A percentile compares a stretch with the other conserved stretches of the same genome.
phyloP scores from a whole-genome alignment of 2,888 invertebrate genomes.

The Limnephilus rhombicus region DNA sequence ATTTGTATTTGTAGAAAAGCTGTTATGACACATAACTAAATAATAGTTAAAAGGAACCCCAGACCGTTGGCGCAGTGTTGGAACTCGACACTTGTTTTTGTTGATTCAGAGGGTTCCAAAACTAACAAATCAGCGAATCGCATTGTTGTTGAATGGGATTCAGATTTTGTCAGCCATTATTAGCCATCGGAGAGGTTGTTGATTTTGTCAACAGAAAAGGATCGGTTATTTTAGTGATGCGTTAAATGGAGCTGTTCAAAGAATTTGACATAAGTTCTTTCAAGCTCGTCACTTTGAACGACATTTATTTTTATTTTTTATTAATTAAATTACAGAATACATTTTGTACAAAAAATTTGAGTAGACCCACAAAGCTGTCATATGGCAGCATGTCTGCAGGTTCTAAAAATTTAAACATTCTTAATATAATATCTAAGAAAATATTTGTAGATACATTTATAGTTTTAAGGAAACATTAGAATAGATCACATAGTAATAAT shows the following conservation, averaged over 20 bases:
- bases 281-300: background rate
- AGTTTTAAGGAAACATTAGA: too few relatives aligned
- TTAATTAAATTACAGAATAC: too few relatives aligned
- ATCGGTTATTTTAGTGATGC: slow-evolving; percentile 36
- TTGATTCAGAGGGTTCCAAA: slow-evolving; percentile 29
- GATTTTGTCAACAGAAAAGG: slow-evolving; percentile 22
- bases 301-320: too few relatives aligned
- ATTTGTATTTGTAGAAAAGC: background rate
- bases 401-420: too few relatives aligned
- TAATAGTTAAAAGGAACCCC: slow-evolving; percentile 8
- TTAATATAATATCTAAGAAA: too few relatives aligned
- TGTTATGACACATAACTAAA: background rate
- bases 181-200: slow-evolving; percentile 27
- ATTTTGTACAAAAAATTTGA: too few relatives aligned
- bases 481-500: too few relatives aligned
- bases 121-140: slow-evolving; percentile 19
- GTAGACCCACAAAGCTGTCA: too few relatives aligned
- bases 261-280: slow-evolving; percentile 1
- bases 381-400: too few relatives aligned
- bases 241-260: slow-evolving; percentile 18
- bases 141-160: slow-evolving; percentile 30
- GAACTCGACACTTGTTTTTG: slow-evolving; percentile 26
- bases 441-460: too few relatives aligned
- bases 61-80: slow-evolving; percentile 3
- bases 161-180: slow-evolving; percentile 21